A percentile compares a stretch with the other conserved stretches of the same genome.
phyloP scores from a whole-genome alignment of 2,113 vertebrate genomes.

The Tachysurus fulvidraco region DNA sequence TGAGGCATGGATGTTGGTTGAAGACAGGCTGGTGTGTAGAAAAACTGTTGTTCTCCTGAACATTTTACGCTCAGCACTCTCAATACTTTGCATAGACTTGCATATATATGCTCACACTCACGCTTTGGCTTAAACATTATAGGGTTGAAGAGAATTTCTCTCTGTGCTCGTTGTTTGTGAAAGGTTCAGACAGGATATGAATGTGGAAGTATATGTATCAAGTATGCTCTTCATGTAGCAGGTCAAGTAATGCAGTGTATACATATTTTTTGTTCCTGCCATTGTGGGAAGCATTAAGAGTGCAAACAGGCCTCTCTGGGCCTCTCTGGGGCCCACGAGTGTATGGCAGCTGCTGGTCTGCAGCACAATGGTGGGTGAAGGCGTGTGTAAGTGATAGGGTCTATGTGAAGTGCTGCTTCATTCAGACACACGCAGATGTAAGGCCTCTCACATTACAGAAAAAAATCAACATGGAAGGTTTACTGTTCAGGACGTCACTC shows the following conservation, averaged over 20 bases:
- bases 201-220: constrained; percentile 20
- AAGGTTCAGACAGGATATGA: not conserved
- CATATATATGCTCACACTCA: too few relatives aligned
- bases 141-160: not conserved
- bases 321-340: constrained; percentile 20
- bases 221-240: not conserved
- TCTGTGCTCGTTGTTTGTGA: not conserved
- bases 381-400: constrained; percentile 56
- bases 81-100: not conserved
- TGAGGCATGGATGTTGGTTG: not conserved
- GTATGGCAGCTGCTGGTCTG: constrained; percentile 32
- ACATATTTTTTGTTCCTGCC: constrained; percentile 18
- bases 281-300: constrained; percentile 4
- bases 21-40: not conserved
- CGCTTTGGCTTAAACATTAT: not conserved
- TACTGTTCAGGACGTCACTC: constrained; percentile 15
- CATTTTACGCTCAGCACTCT: too few relatives aligned
- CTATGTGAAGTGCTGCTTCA: constrained; percentile 49
- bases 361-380: constrained; percentile 51
- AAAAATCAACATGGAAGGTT: constrained; percentile 44
- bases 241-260: constrained; percentile 9
- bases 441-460: constrained; percentile 54
- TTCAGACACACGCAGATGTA: constrained; percentile 55
- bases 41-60: not conserved
- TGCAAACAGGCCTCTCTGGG: constrained; percentile 23